phyloP scores from a whole-genome alignment of 2,888 invertebrate genomes.

The Trisateles emortualis region DNA sequence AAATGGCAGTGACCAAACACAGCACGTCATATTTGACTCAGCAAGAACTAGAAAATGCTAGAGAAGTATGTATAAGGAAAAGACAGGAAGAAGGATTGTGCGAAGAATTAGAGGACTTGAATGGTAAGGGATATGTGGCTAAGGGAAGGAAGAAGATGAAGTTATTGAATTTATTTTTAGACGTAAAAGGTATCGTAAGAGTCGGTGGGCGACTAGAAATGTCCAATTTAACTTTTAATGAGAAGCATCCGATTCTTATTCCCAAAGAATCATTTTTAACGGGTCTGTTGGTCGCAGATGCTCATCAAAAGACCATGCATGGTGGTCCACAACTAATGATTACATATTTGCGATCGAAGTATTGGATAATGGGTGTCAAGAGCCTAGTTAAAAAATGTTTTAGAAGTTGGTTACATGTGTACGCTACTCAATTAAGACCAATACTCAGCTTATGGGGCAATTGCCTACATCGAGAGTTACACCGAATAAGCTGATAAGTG shows the following conservation, averaged over 20 bases:
- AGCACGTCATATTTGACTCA: neutral
- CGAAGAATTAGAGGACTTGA: neutral
- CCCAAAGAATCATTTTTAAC: neutral
- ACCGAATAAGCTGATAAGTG: conserved; percentile 3
- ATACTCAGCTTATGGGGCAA: conserved; percentile 5
- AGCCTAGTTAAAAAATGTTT: neutral
- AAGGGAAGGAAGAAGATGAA: neutral
- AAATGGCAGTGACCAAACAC: neutral
- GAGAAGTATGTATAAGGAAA: neutral
- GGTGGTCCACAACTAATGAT: conserved; percentile 15
- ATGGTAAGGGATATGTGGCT: neutral
- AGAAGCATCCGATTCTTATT: neutral
- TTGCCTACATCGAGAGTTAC: neutral
- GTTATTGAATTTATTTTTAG: neutral
- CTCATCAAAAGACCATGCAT: conserved; percentile 10
- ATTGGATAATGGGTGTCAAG: conserved; percentile 8
- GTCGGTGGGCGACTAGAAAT: neutral
- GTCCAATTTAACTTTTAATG: neutral
- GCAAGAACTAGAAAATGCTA: neutral
- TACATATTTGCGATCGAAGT: conserved; percentile 5
- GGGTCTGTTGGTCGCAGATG: neutral
- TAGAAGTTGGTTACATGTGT: neutral
- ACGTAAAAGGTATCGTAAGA: neutral
- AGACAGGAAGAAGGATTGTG: neutral
- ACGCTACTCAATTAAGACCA: neutral